Evolutionary conservation across 2,888 invertebrate species (phyloP), one percentile per base, ranked within the genome.

Genomic region (Trilocha varians): DNA sequence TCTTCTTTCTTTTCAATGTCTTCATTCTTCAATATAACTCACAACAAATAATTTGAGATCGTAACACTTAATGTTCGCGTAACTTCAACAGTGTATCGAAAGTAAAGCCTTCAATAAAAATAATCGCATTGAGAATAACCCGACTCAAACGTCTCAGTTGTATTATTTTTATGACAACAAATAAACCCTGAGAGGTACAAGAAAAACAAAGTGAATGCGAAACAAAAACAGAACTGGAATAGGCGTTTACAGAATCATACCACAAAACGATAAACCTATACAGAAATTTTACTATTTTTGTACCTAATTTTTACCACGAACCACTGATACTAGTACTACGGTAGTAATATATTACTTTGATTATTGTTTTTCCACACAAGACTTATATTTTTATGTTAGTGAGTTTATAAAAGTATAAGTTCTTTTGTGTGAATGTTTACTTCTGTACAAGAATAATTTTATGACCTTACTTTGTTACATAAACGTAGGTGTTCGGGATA

Each of bases 61-160:
- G 6, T 25, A 25, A 25, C 25, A 25, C 25, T 25, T 18, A 25
- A 25, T 11, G 25, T 11, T 5, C 25, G 25, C 11, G 1, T 11
- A 11, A 0, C 6, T 25, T 25, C 25, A 25, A 11, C 6, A 25
- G 42, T 38, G 42, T 40, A 44, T 52, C 34, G 38, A 39, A 16
- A 42, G 48, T 46, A 39, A 49, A 53, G 51, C 46, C 51, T 57
- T 55, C 55, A 55, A 57, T 54, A 52, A 43, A 50, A 50, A 51
- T 50, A 54, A 55, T 48, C 50, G 47, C 49, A 47, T 46, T 48
- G 51, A 54, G 45, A 59, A 59, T 55, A 57, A 57, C 40, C 45
- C 45, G 51, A 52, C 36, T 55, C 51, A 50, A 55, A 53, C 42
- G 40, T 42, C 47, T 47, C 46, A 52, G 46, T 52, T 50, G 46